Percentiles rank a stretch among this genome's conserved stretches.
These are phyloP conservation scores for Tetragonula carbonaria DNA, from an alignment of 2,888 invertebrate species.

Conservation along the genomic window DNA sequence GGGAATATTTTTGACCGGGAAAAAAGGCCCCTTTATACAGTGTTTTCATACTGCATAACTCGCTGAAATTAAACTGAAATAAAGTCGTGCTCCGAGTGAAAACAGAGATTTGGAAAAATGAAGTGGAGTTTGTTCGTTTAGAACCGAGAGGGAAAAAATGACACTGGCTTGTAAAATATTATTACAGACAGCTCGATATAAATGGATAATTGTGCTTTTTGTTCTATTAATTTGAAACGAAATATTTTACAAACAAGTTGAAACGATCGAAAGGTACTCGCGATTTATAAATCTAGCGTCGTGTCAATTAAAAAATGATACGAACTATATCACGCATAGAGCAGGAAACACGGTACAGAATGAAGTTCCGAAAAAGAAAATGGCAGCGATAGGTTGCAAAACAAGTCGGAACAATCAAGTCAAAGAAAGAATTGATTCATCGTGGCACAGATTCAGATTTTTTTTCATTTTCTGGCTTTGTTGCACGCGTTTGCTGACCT, in stretches of 20 bases:
- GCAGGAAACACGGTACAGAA: background rate
- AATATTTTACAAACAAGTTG: background rate
- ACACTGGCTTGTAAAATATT: too few relatives aligned
- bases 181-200: too few relatives aligned
- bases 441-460: slow-evolving; percentile 32
- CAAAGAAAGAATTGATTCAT: slow-evolving; percentile 13
- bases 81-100: too few relatives aligned
- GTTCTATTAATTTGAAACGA: too few relatives aligned
- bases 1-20: background rate
- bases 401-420: background rate
- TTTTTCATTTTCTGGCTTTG: slow-evolving; percentile 4
- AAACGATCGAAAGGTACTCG: background rate
- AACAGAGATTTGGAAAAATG: background rate
- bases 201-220: too few relatives aligned
- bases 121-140: too few relatives aligned
- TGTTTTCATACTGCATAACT: background rate
- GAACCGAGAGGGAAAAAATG: too few relatives aligned
- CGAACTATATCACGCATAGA: too few relatives aligned
- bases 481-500: background rate
- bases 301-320: background rate
- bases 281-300: background rate
- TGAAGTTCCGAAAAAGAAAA: too few relatives aligned
- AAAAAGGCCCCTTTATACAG: background rate
- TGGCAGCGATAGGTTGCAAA: background rate
- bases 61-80: background rate